Conservation (phyloP, 1,140 invertebrate species). For the Tetranychus cinnabarinus region DNA sequence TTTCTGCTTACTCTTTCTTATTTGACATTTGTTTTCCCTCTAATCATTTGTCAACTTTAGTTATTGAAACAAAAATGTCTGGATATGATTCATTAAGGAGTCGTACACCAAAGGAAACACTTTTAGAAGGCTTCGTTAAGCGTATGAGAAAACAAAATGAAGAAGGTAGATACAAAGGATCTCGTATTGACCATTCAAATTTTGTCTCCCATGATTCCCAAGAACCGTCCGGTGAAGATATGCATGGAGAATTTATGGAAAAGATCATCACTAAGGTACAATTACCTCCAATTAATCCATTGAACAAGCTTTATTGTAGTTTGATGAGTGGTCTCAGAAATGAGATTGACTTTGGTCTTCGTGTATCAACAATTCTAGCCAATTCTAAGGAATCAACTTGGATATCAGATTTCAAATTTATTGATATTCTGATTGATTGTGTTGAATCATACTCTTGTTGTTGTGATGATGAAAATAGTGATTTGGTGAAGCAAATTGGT, state of each 20-base stretch:
- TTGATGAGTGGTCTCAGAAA: conserved; percentile 83
- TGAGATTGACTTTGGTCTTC: conserved; percentile 93
- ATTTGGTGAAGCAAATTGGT: not conserved
- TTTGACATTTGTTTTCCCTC: not conserved
- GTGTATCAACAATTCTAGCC: conserved; percentile 80
- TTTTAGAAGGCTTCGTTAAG: no score
- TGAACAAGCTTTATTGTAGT: conserved; percentile 48
- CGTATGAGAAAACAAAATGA: no score
- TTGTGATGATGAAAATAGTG: conserved; percentile 3
- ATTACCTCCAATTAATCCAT: not conserved
- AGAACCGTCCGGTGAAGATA: no score
- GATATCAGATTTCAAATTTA: conserved; percentile 7
- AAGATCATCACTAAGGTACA: no score
- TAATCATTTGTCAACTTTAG: no score
- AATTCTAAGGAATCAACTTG: conserved; percentile 20
- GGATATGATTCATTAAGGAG: no score
- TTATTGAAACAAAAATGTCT: no score
- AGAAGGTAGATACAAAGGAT: no score
- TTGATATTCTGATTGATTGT: conserved; percentile 7
- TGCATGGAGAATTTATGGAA: no score
- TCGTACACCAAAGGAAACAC: no score
- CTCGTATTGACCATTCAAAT: no score
- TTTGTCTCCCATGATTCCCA: no score
- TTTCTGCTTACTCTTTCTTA: not conserved
- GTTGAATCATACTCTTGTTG: conserved; percentile 5